Base-by-base conservation (phyloP, 2,797 vertebrate species). In the Lutjanus campechanus region DNA sequence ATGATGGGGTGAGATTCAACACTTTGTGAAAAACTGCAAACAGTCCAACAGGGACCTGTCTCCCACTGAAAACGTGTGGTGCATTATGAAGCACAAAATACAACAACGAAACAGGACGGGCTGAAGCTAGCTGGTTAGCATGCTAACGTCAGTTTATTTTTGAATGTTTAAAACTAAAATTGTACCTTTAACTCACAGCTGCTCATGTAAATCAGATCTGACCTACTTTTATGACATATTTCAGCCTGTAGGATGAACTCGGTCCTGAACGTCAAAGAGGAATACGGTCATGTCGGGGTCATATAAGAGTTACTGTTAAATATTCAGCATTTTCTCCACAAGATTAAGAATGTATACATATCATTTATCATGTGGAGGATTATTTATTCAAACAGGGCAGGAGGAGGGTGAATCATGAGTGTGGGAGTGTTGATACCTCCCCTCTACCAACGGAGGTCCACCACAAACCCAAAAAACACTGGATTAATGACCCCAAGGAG, bases 401-500 rank as follows among this genome's bases (percentile, higher is more conserved):
- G 0, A 12, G 51, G 55, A 65, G 64, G 43, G 6, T 16, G 9
- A 25, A 29, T 11, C 0, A 16, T 44, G 47, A 36, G 5, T 19
- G 43, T 1, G 22, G 64, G 43, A 11, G 58, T 54, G 56, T 19
- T 7, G 43, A 62, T 4, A 0, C 19, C n/a, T 15, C 66, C 12
- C 16, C 10, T 9, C 6, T 5, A 5, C n/a, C 5, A 8, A 8
- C 51, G 8, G 22, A 19, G 1, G 20, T 3, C 4, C 40, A 44
- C 19, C 7, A 19, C 10, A 4, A 49, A 82, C 50, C 19, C 51
- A 29, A 62, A n/a, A n/a, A 46, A 16, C 40, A 5, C 13, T 53
- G 49, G 65, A 66, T 51, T 85, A 75, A 84, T 79, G 9, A 71
- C 12, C 17, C 11, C 16, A 61, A 8, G 8, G 12, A 15, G 50